phyloP scores from a whole-genome alignment of 2,113 vertebrate genomes.

The Osmerus mordax region DNA sequence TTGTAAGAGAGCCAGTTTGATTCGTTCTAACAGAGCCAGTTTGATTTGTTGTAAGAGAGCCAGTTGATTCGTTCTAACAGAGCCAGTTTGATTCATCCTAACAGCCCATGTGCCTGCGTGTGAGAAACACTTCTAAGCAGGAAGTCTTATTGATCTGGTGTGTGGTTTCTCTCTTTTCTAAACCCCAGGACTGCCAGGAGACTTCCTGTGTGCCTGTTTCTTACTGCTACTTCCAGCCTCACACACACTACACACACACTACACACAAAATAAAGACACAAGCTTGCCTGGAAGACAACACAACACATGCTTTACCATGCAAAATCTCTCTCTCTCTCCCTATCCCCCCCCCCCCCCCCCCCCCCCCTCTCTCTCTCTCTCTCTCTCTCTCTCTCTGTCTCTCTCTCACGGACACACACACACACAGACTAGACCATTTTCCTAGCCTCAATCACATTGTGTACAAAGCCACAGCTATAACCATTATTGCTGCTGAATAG shows the following conservation, averaged over 20 bases:
- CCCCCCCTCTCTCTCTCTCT: too few species aligned
- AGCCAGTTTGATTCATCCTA: background rate
- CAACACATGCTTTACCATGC: background rate
- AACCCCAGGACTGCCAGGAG: slow-evolving; percentile 49
- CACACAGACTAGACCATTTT: slow-evolving; percentile 18
- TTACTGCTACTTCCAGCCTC: slow-evolving; percentile 46
- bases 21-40: background rate
- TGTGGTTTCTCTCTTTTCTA: slow-evolving; percentile 62
- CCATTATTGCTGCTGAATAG: slow-evolving; percentile 54
- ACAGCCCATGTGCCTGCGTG: background rate
- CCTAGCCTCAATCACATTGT: slow-evolving; percentile 38
- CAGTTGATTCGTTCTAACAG: background rate
- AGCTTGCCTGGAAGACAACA: background rate
- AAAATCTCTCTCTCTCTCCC: background rate
- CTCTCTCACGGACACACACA: slow-evolving; percentile 24
- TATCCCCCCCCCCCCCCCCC: too few species aligned
- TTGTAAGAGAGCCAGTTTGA: background rate
- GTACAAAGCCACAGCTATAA: slow-evolving; percentile 50
- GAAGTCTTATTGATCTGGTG: slow-evolving; percentile 72
- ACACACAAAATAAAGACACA: background rate
- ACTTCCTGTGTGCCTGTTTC: slow-evolving; percentile 42
- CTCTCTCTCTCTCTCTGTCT: background rate
- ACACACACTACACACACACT: background rate
- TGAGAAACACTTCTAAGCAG: slow-evolving; percentile 53
- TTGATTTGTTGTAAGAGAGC: background rate